Conservation (phyloP, 1,140 invertebrate genomes). For the Choristoneura fumiferana region DNA sequence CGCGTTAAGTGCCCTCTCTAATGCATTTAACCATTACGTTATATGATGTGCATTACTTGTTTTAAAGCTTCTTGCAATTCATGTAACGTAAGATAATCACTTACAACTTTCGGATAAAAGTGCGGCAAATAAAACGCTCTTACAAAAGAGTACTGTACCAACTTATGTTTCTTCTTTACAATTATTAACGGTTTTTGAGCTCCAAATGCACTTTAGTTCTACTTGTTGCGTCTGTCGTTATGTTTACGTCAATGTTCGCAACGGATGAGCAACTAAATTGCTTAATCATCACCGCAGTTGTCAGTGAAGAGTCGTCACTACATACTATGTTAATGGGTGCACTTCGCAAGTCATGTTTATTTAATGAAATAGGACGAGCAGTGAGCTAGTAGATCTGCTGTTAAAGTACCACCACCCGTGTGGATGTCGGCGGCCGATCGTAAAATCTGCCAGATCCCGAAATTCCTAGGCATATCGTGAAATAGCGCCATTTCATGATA, state of each 20-base stretch:
- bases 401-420: no score
- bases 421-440: no score
- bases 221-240: neutral
- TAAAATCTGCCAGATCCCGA: no score
- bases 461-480: no score
- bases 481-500: no score
- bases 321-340: no score
- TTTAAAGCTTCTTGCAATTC: constrained; percentile 12
- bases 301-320: no score
- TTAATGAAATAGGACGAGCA: no score
- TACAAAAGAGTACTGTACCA: neutral
- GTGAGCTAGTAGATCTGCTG: no score
- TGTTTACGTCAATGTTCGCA: neutral
- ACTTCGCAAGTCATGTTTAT: no score
- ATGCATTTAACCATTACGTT: neutral
- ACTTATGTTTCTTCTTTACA: constrained; percentile 1
- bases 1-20: neutral
- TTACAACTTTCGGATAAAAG: constrained; percentile 1
- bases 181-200: neutral
- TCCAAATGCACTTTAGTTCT: neutral
- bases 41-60: constrained; percentile 10
- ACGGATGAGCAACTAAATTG: neutral
- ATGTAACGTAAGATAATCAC: neutral
- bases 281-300: no score
- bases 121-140: no score